phyloP scores from a whole-genome alignment of 2,113 vertebrate genomes.

The Varanus salvator region DNA sequence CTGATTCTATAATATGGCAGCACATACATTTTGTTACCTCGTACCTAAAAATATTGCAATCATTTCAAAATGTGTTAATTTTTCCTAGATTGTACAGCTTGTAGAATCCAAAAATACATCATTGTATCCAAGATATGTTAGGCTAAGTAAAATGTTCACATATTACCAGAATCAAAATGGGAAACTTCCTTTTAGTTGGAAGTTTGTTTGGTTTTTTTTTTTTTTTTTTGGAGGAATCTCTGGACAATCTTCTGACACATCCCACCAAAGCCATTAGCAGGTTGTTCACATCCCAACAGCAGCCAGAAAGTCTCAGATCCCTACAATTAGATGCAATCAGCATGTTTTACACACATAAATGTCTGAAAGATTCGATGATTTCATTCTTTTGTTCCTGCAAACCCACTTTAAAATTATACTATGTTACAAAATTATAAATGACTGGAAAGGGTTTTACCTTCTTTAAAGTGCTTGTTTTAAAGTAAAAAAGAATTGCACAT shows the following conservation, averaged over 20 bases:
- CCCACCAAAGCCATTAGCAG: constrained; percentile 30
- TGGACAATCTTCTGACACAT: constrained; percentile 42
- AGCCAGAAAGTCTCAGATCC: constrained; percentile 63
- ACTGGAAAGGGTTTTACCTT: constrained; percentile 51
- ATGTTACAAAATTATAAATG: constrained; percentile 18
- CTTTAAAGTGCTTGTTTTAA: constrained; percentile 39
- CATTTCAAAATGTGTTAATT: background rate
- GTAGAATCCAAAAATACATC: background rate
- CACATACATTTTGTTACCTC: background rate
- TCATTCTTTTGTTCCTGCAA: constrained; percentile 58
- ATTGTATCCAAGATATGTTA: background rate
- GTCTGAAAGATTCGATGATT: constrained; percentile 57
- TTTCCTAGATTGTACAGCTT: background rate
- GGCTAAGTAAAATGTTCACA: background rate
- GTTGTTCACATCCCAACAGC: constrained; percentile 51
- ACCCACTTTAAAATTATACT: constrained; percentile 49
- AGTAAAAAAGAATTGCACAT: background rate
- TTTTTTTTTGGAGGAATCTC: constrained; percentile 17
- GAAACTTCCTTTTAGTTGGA: background rate
- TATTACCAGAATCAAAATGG: background rate
- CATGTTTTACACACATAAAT: constrained; percentile 50
- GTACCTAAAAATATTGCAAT: background rate
- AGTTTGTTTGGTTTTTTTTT: background rate
- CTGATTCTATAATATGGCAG: background rate
- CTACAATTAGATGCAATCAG: constrained; percentile 67